Evolutionary conservation across 2,797 vertebrate species (phyloP).

Genomic region (Tympanoctomys barrerae): DNA sequence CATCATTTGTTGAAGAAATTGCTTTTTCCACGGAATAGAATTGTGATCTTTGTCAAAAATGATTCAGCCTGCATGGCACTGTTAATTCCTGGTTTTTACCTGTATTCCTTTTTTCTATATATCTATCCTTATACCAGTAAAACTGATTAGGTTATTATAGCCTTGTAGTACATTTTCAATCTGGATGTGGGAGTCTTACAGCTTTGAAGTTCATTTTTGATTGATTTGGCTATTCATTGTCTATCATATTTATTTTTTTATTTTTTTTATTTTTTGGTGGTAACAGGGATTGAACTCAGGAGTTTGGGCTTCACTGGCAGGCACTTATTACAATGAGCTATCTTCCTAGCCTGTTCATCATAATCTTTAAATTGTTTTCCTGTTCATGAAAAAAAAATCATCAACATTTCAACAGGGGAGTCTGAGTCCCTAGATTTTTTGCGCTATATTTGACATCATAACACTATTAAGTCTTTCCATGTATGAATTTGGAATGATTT

Average conservation of each 20-base stretch:
- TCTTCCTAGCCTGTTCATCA: too few relatives aligned
- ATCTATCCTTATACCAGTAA: neutral
- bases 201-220: neutral
- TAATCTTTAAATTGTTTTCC: neutral
- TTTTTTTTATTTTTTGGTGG: too few relatives aligned
- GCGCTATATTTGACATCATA: neutral
- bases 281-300: too few relatives aligned
- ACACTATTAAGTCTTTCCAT: neutral
- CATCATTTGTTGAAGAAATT: neutral
- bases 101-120: neutral
- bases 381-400: neutral
- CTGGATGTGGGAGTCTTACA: neutral
- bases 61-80: neutral
- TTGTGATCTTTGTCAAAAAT: neutral
- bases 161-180: neutral
- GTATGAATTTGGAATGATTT: neutral
- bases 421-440: neutral
- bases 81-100: neutral
- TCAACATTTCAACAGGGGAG: neutral
- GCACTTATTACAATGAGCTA: too few relatives aligned
- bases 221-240: neutral
- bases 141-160: neutral
- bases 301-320: too few relatives aligned
- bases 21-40: neutral
- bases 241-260: too few relatives aligned